These are phyloP conservation scores for Mellivora capensis DNA, from an alignment of 2,113 vertebrate genomes.

Conservation along the genomic window DNA sequence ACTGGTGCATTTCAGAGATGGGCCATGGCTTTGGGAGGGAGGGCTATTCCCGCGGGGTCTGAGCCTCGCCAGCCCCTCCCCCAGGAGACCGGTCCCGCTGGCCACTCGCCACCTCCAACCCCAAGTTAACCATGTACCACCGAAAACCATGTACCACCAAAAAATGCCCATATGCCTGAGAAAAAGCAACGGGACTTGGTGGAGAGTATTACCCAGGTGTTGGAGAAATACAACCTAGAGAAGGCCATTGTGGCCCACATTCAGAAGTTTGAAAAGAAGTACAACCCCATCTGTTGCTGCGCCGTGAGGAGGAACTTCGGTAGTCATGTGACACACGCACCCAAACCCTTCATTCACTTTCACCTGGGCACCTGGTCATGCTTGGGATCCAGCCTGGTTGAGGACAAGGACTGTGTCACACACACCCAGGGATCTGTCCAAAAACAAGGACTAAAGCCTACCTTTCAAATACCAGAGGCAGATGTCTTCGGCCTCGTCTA, in stretches of 20 bases:
- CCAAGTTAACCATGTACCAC: background rate
- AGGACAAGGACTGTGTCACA: background rate
- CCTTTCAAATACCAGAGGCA: background rate
- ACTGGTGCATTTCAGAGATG: background rate
- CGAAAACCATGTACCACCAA: background rate
- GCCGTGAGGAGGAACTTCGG: background rate
- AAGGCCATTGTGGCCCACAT: background rate
- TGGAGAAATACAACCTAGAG: background rate
- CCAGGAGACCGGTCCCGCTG: background rate
- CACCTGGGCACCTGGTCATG: background rate
- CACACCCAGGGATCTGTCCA: background rate
- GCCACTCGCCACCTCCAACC: background rate
- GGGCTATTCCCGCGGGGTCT: fast-evolving
- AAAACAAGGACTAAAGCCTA: background rate
- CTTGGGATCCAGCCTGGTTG: background rate
- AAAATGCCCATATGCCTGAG: background rate
- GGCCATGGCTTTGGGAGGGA: background rate
- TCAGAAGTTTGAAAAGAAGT: background rate
- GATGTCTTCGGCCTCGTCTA: background rate
- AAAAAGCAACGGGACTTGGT: background rate
- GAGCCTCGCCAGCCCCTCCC: background rate
- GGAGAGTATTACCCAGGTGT: background rate
- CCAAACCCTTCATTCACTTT: background rate
- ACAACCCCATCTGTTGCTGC: background rate
- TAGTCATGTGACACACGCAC: background rate